Percentiles rank a stretch among this genome's conserved stretches.
Evolutionary conservation across 1,140 invertebrate genomes (phyloP).

Genomic region (Bombus soroeensis): DNA sequence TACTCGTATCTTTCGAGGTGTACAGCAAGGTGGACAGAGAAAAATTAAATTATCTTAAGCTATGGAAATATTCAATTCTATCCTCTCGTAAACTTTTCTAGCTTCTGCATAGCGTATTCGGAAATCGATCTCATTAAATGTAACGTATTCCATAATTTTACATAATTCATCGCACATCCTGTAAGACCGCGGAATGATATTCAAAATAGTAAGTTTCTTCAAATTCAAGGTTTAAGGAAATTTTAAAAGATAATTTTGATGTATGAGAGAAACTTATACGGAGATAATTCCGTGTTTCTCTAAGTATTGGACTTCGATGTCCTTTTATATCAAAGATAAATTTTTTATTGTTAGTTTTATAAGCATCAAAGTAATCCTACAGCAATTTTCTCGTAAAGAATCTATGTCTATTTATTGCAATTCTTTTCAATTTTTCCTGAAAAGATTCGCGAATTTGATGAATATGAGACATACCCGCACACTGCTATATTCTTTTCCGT

Average conservation of each 20-base stretch:
- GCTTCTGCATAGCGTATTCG: constrained; percentile 9
- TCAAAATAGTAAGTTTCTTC: constrained; percentile 9
- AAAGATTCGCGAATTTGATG: not conserved
- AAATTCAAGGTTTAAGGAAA: not conserved
- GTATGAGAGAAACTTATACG: too few relatives aligned
- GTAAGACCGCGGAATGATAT: not conserved
- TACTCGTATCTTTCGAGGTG: not conserved
- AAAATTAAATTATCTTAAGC: constrained; percentile 13
- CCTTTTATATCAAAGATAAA: not conserved
- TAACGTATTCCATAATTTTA: constrained; percentile 46
- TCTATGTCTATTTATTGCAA: not conserved
- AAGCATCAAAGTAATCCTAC: not conserved
- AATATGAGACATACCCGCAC: not conserved
- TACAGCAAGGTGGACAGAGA: not conserved
- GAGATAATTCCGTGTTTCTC: not conserved
- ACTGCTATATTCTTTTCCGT: too few relatives aligned
- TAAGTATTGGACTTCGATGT: not conserved
- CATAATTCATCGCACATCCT: constrained; percentile 23
- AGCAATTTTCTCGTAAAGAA: not conserved
- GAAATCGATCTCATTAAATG: constrained; percentile 29
- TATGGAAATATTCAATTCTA: constrained; percentile 28
- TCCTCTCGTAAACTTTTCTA: not conserved
- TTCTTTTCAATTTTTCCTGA: not conserved
- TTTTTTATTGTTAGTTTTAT: not conserved
- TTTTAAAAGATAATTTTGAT: not conserved